These are phyloP conservation scores for Sorex araneus DNA, from an alignment of 2,113 vertebrate genomes.

Conservation along the genomic window DNA sequence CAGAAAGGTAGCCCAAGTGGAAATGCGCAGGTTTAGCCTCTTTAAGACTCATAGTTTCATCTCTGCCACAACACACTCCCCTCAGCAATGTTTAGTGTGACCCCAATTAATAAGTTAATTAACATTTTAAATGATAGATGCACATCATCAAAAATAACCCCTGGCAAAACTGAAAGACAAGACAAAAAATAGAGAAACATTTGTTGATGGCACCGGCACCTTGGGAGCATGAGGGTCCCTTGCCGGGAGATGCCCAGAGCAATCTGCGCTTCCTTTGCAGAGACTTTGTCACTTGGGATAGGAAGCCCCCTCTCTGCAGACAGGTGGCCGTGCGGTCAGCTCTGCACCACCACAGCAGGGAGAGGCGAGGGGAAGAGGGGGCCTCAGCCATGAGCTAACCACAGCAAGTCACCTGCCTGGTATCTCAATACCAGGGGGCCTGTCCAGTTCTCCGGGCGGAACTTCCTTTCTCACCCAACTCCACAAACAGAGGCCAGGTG, in stretches of 20 bases:
- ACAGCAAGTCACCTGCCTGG: background rate
- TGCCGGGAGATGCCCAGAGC: too few relatives aligned
- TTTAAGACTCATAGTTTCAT: too few relatives aligned
- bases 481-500: background rate
- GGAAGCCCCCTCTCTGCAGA: rapidly evolving
- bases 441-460: background rate
- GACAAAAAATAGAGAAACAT: background rate
- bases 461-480: background rate
- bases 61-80: too few relatives aligned
- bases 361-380: rapidly evolving
- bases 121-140: background rate
- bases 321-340: too few relatives aligned
- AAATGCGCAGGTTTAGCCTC: too few relatives aligned
- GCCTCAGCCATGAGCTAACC: background rate
- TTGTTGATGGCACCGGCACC: background rate
- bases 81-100: too few relatives aligned
- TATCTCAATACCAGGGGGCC: too few relatives aligned
- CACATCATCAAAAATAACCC: constrained; percentile 15
- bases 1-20: too few relatives aligned
- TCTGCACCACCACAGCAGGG: background rate
- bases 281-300: background rate
- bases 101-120: too few relatives aligned
- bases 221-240: too few relatives aligned
- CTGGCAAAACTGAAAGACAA: too few relatives aligned
- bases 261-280: background rate